Evolutionary conservation across 1,140 invertebrate genomes (phyloP), one percentile per base, ranked within the genome.

Genomic region (Linepithema humile): DNA sequence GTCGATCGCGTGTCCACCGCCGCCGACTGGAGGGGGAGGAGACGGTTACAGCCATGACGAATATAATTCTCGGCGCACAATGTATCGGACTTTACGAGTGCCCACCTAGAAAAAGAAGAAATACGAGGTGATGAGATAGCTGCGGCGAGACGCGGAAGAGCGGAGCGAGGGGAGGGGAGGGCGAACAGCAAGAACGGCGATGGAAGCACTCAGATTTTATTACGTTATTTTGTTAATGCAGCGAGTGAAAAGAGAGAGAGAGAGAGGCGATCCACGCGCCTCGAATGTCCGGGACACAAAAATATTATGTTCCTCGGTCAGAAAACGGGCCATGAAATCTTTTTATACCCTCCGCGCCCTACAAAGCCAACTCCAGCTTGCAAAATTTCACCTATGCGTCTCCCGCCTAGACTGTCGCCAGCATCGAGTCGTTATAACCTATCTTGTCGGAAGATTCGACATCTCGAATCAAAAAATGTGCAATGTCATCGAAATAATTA

Each of bases 171-270:
- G 45, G 12, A 2, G 40, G 26, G 20, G 29, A 23, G 23, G 10
- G 10, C 0, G 50, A 10, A 32, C 32, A 17, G 40, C 59, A 65
- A 64, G 48, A 9, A 59, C 26, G 48, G 60, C 45, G 62, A 50
- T 77, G 80, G 65, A 80, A 62, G 83, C 88, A 91, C 92, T 92
- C 90, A 91, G 91, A 94, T 93, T 94, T 94, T 94, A 94, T 92
- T 91, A 92, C 92, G 90, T 92, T 93, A 93, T 94, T 93, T 93
- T 93, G 91, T 93, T 93, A 93, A 94, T 93, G 91, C 90, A 93
- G 86, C 89, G 85, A 74, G 77, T 48, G 60, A 50, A 6, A 7
- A 20, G 35, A 32, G 53, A 69, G 35, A 35, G 12, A 50, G 48
- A 50, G 78, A 86, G 74, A 73, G 83, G 69, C 62, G 60, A 69